These are phyloP conservation scores for Oedothorax gibbosus DNA, from an alignment of 1,140 invertebrate species.

Conservation along the genomic window DNA sequence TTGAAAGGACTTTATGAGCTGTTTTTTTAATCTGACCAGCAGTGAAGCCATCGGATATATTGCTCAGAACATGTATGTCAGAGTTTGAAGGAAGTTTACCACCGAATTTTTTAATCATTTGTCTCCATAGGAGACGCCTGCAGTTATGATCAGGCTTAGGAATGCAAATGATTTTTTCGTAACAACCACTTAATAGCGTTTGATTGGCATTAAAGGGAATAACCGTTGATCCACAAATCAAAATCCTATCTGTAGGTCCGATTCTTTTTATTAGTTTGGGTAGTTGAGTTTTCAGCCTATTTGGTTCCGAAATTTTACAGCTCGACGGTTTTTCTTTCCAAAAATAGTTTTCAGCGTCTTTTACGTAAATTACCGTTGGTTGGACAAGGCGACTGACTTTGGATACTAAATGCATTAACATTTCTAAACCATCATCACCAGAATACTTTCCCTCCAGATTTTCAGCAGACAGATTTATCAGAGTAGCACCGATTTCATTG, in stretches of 20 bases:
- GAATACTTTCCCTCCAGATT: slow-evolving; percentile 91
- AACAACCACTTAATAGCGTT: slow-evolving; percentile 84
- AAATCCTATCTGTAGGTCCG: slow-evolving; percentile 79
- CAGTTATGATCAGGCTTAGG: slow-evolving; percentile 90
- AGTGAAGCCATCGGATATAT: slow-evolving; percentile 91
- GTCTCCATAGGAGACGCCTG: slow-evolving; percentile 77
- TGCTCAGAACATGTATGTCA: slow-evolving; percentile 78
- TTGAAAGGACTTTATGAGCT: slow-evolving; percentile 67
- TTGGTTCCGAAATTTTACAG: slow-evolving; percentile 80
- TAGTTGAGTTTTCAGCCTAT: slow-evolving; percentile 92
- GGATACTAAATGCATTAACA: slow-evolving; percentile 84
- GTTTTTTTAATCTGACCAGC: slow-evolving; percentile 77
- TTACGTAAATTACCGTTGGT: slow-evolving; percentile 92
- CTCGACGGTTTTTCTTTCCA: slow-evolving; percentile 79
- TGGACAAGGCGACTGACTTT: slow-evolving; percentile 77
- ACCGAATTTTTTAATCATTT: slow-evolving; percentile 63
- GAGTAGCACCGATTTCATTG: slow-evolving; percentile 86
- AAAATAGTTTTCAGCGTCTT: slow-evolving; percentile 91
- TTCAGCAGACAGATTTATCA: slow-evolving; percentile 90
- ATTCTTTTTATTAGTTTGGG: slow-evolving; percentile 89
- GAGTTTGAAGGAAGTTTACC: slow-evolving; percentile 77
- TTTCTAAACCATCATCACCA: slow-evolving; percentile 91
- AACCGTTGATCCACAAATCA: slow-evolving; percentile 84
- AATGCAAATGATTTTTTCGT: slow-evolving; percentile 88
- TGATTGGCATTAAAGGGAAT: slow-evolving; percentile 87